Evolutionary conservation across 37 sponge, comb jelly and placozoan genomes (phyloP), one percentile per base, ranked within the genome.

Genomic region (Lycopodina hypogea): DNA sequence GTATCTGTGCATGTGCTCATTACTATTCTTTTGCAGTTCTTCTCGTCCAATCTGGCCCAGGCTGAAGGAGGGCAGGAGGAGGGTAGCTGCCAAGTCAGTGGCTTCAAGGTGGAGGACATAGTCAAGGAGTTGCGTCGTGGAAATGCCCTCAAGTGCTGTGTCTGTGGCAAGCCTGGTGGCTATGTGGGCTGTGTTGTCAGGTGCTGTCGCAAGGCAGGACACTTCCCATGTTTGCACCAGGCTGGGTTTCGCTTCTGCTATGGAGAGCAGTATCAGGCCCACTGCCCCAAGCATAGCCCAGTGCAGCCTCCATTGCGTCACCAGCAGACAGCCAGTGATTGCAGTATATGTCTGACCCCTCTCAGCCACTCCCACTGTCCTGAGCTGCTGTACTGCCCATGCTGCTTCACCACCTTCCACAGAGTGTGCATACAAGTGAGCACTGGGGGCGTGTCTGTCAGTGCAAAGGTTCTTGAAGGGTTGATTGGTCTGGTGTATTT

Each of bases 1-100:
- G 72, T 48, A 19, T 2, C 72, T 35, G 51, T 35, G 42, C 42
- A 26, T 41, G 26, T 42, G 8, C 51, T 9, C 9, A 4, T 45
- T 9, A 45, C 48, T 9, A 38, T 33, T 18, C 68, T 36, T 48
- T 2, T 48, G 71, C 62, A 84, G 84, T 84, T 77, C 42, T 84
- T 84, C 59, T 65, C 84, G 3, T 70, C 78, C 4, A 72, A 78
- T 26, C 71, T 84, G 3, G 37, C 55, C 32, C 84, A 84, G 72
- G 14, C n/a, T 18, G 77, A 58, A 2, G 33, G 56, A 11, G 69
- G 36, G 38, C 8, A 58, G 39, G 77, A 84, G 39, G 38, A 70
- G 33, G 70, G 11, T 18, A n/a, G 11, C 4, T 7, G 26, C 2
- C 59, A 59, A 0, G 48, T 84, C 21, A 35, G 52, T 18, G 84